Base-by-base conservation (phyloP, 2,797 vertebrate genomes). In the Rhinophrynus dorsalis region DNA sequence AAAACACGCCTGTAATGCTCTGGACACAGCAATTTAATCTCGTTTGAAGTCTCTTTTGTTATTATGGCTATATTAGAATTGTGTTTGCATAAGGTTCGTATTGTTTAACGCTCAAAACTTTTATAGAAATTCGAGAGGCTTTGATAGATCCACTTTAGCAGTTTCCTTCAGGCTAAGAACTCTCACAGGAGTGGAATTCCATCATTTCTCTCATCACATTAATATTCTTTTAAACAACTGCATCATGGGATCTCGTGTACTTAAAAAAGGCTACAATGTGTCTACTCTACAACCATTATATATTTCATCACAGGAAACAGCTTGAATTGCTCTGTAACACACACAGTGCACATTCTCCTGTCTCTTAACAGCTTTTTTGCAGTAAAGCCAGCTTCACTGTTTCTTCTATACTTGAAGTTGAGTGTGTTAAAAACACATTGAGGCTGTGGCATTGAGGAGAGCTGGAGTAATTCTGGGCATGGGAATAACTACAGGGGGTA, bases 231-330 rank as follows among this genome's bases (percentile, higher is more conserved):
- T 78, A 82, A 86, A 81, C 68, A 61, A 67, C 67, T 64, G 59
- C 74, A 75, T 81, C 76, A 18, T 79, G 77, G 75, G 74, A 78
- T 74, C 78, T 79, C 42, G 72, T 81, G 65, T 83, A 47, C 71
- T 82, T 78, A 75, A 20, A 64, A 24, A 51, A 64, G n/a, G 71
- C 67, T 79, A 73, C 52, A 79, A 57, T 50, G 6, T 78, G 77
- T 76, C 79, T 75, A 67, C 64, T n/a, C 42, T 71, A 23, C 75
- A 72, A 75, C 20, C 73, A 52, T 7, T 54, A 33, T 76, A 65
- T 75, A 83, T 83, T 84, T 83, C 77, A 84, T 82, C 81, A 76
- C 75, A 81, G 76, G 79, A 86, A 86, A 75, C 66, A 74, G 81
- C 75, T 79, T 83, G 80, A 78, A 77, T 79, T 80, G 80, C 80